Conservation (phyloP, 1,140 invertebrate species). For the Ceratina calcarata region DNA sequence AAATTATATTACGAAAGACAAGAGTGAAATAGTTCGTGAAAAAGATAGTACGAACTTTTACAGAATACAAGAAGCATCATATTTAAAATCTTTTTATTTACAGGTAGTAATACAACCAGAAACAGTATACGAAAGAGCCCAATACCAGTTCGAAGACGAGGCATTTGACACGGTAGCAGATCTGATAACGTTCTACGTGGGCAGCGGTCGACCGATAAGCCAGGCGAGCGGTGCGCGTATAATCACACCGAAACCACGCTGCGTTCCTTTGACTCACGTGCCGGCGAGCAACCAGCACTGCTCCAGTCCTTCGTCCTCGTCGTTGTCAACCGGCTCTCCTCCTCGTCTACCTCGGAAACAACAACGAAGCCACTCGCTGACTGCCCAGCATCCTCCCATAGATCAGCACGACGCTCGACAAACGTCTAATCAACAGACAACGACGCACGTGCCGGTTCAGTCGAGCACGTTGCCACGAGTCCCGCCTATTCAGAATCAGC, state of each 20-base stretch:
- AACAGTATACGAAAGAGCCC: constrained; percentile 94
- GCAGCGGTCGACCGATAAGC: constrained; percentile 91
- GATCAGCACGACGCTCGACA: constrained; percentile 57
- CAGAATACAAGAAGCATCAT: too few species aligned
- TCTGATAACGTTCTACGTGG: constrained; percentile 96
- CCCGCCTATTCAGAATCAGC: constrained; percentile 72
- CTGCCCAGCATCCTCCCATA: constrained; percentile 66
- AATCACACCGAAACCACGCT: constrained; percentile 75
- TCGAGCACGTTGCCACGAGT: constrained; percentile 75
- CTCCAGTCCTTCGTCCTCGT: constrained; percentile 73
- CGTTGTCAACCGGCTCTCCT: constrained; percentile 72
- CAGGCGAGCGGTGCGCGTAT: constrained; percentile 93
- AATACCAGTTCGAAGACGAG: constrained; percentile 97
- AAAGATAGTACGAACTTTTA: not conserved
- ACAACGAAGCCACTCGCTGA: constrained; percentile 76
- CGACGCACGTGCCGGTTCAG: constrained; percentile 56
- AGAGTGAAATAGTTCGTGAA: not conserved
- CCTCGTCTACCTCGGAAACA: constrained; percentile 74
- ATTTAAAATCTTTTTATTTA: not conserved
- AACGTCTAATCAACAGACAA: constrained; percentile 54
- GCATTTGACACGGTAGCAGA: constrained; percentile 95
- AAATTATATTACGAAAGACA: not conserved
- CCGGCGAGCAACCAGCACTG: constrained; percentile 66
- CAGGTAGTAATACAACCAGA: constrained; percentile 92
- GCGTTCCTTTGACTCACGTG: constrained; percentile 71